Conservation (phyloP, 2,797 vertebrate species). For the Anas georgica region DNA sequence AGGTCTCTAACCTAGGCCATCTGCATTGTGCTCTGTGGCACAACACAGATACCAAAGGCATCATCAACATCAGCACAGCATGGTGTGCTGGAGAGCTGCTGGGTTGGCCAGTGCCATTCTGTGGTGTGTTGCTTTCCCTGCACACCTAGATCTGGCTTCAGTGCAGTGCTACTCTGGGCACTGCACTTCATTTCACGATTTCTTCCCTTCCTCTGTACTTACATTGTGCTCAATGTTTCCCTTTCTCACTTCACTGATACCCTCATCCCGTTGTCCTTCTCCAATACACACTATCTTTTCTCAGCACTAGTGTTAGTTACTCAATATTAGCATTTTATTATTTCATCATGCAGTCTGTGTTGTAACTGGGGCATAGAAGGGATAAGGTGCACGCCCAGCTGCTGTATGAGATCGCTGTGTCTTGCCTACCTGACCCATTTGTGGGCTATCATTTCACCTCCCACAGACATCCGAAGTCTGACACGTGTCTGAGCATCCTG, state of each 20-base stretch:
- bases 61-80: background rate
- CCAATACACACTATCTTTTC: background rate
- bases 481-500: background rate
- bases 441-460: background rate
- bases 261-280: background rate
- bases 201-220: background rate
- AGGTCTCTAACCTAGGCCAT: background rate
- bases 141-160: background rate
- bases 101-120: background rate
- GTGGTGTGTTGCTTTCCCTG: background rate
- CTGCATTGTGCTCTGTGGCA: background rate
- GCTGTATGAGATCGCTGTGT: background rate
- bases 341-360: background rate
- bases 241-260: background rate
- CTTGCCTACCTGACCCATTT: background rate
- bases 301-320: background rate
- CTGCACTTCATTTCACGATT: background rate
- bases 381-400: background rate
- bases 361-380: background rate
- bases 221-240: background rate
- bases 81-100: background rate
- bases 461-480: background rate
- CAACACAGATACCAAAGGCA: accelerated
- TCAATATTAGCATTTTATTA: background rate
- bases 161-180: background rate